These are phyloP conservation scores for Sceliomorpha sp. DNA, from an alignment of 2,888 invertebrate species.

Conservation along the genomic window DNA sequence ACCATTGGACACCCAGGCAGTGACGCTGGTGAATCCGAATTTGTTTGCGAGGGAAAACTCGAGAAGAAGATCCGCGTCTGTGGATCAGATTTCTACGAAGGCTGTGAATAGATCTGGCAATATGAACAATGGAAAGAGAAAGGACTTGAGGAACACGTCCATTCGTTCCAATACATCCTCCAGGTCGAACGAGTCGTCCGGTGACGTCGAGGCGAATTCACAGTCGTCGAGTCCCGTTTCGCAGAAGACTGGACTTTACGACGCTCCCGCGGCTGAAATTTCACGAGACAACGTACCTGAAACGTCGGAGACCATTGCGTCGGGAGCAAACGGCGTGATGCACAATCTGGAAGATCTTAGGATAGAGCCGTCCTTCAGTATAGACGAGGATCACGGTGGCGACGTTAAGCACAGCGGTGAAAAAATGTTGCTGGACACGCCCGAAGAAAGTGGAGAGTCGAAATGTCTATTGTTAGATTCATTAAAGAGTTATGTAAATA, in stretches of 20 bases:
- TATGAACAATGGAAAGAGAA: slow-evolving; percentile 37
- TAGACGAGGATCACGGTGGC: slow-evolving; percentile 40
- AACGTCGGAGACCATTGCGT: slow-evolving; percentile 38
- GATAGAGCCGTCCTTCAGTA: slow-evolving; percentile 57
- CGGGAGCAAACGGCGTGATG: slow-evolving; percentile 60
- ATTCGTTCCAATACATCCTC: slow-evolving; percentile 57
- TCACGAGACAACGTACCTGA: slow-evolving; percentile 55
- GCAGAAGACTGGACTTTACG: slow-evolving; percentile 57
- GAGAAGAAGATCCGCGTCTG: slow-evolving; percentile 45
- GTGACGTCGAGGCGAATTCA: slow-evolving; percentile 68
- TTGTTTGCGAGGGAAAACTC: slow-evolving; percentile 62
- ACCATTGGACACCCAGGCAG: slow-evolving; percentile 74
- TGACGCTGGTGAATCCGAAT: slow-evolving; percentile 75
- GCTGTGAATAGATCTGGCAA: slow-evolving; percentile 15
- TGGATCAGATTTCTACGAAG: slow-evolving; percentile 28
- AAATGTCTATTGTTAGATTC: slow-evolving; percentile 84
- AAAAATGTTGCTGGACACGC: slow-evolving; percentile 54
- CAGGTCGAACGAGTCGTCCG: slow-evolving; percentile 61
- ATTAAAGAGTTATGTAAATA: slow-evolving; percentile 84
- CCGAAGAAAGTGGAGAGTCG: slow-evolving; percentile 63
- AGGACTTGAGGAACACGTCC: slow-evolving; percentile 42
- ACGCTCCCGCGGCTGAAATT: slow-evolving; percentile 21
- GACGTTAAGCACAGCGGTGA: slow-evolving; percentile 47
- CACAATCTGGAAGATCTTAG: slow-evolving; percentile 65
- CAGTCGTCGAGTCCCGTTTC: slow-evolving; percentile 71